phyloP scores from a whole-genome alignment of 2,113 vertebrate genomes.

The Aphyosemion australe region DNA sequence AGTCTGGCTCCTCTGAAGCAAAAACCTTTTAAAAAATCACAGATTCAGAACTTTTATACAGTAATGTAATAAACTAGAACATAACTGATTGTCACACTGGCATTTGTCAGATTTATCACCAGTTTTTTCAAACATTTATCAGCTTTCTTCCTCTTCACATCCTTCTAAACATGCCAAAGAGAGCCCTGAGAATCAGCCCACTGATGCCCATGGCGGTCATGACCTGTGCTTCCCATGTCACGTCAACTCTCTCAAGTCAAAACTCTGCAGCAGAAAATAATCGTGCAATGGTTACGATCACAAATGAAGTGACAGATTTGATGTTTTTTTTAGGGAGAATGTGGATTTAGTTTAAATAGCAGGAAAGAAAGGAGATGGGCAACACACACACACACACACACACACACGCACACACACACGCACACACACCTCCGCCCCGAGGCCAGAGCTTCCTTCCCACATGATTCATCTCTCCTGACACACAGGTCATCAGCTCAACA shows the following conservation, averaged over 20 bases:
- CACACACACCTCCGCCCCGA: conserved; percentile 6
- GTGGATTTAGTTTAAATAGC: conserved; percentile 8
- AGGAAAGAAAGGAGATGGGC: conserved; percentile 17
- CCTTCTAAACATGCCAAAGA: not conserved
- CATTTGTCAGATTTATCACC: too few species aligned
- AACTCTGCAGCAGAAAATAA: not conserved
- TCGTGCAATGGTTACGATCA: not conserved
- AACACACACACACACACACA: too few species aligned
- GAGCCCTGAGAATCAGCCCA: not conserved
- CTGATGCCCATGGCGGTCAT: conserved; percentile 2
- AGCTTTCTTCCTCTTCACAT: not conserved
- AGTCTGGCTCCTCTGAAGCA: too few species aligned
- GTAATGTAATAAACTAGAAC: too few species aligned
- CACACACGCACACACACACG: too few species aligned
- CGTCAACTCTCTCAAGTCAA: not conserved
- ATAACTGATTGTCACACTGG: not conserved
- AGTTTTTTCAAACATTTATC: too few species aligned
- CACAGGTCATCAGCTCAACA: conserved; percentile 63
- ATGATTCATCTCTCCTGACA: conserved; percentile 57
- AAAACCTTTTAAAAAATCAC: too few species aligned
- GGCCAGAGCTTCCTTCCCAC: conserved; percentile 42
- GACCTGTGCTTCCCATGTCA: conserved; percentile 1
- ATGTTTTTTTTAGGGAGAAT: conserved; percentile 11
- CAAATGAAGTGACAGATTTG: not conserved
- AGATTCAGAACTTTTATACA: too few species aligned